Evolutionary conservation across 2,113 vertebrate species (phyloP), one percentile per base, ranked within the genome.

Genomic region (Podarcis muralis): DNA sequence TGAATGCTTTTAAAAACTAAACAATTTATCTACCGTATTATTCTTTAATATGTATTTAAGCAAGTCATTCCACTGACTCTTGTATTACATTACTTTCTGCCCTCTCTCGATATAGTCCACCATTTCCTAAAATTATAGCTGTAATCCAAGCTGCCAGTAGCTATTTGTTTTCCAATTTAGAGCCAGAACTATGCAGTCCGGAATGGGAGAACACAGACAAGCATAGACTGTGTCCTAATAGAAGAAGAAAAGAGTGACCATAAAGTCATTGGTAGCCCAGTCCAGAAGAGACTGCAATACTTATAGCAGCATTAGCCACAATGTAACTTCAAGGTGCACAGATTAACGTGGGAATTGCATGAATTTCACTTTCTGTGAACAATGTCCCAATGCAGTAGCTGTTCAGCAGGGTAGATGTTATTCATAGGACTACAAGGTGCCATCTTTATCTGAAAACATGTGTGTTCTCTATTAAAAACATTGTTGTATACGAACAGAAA

Each of bases 131-230:
- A 86, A 86, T 86, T 78, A 86, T 78, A 40, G 85, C 16, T 86
- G 69, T 78, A 86, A 79, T 86, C 59, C 85, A 68, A 86, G 59
- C 75, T 86, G 85, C 35, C 75, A 86, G 32, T 72, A 68, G 37
- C 85, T 86, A 66, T 86, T 78, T 86, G 85, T 86, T 78, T 86
- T 86, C 85, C 85, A 86, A 68, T 79, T 86, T 78, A 86, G 85
- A 78, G 62, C 11, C 85, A 78, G 37, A 68, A 78, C 59, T 62
- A 66, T 22, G 74, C 75, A 86, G 57, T 65, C 53, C 30, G 25
- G 32, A 75, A 75, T 62, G n/a, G n/a, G 22, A 85, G 72, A 77
- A 40, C 69, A 76, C 23, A 85, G 84, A 27, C 23, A 76, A 76
- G 8, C 13, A 30, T 11, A 66, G 27, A 43, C 35, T 37, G 57